These are phyloP conservation scores for Phalacrocorax carbo DNA, from an alignment of 2,113 vertebrate genomes.

Conservation along the genomic window DNA sequence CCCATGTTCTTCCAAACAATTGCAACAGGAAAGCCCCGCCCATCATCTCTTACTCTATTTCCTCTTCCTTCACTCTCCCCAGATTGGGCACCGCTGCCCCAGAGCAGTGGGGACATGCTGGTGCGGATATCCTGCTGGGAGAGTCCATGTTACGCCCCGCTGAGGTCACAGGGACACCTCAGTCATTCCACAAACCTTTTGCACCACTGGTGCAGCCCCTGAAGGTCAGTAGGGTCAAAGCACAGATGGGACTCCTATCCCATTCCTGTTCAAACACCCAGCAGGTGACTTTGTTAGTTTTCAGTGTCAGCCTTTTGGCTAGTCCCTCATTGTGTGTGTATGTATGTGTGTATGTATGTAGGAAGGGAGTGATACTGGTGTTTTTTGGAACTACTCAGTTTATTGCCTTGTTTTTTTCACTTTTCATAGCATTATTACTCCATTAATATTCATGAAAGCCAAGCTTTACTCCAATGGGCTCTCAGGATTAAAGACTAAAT, in stretches of 20 bases:
- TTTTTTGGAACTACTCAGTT: neutral
- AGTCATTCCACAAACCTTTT: neutral
- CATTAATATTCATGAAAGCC: constrained; percentile 53
- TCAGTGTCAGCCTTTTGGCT: neutral
- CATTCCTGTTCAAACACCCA: neutral
- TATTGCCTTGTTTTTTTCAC: neutral
- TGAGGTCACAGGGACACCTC: neutral
- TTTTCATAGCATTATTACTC: constrained; percentile 30
- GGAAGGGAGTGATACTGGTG: neutral
- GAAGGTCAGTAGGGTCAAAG: constrained; percentile 6
- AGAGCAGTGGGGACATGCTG: neutral
- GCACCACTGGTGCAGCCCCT: neutral
- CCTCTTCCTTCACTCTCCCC: neutral
- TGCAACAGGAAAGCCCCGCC: constrained; percentile 21
- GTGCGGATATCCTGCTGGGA: constrained; percentile 2
- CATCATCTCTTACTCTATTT: neutral
- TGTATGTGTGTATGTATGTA: neutral
- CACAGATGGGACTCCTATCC: neutral
- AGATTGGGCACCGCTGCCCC: neutral
- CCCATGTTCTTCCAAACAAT: neutral
- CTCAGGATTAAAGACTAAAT: constrained; percentile 32
- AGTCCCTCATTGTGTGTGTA: neutral
- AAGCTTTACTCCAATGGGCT: constrained; percentile 10
- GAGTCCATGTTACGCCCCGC: neutral
- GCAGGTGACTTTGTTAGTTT: neutral